Conservation (phyloP, 2,888 invertebrate species). For the Mimumesa dahlbomi region DNA sequence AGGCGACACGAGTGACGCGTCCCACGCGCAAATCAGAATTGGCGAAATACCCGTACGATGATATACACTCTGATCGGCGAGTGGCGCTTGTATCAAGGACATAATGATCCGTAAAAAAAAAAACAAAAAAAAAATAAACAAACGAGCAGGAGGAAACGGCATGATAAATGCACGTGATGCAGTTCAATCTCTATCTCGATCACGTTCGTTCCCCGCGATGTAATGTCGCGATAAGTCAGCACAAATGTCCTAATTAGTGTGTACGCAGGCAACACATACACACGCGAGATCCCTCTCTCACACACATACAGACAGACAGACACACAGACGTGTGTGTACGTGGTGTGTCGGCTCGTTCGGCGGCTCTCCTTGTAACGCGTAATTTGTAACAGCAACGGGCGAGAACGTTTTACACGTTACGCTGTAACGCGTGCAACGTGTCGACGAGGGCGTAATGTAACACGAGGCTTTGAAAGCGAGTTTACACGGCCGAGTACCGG, state of each 20-base stretch:
- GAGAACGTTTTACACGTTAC: constrained; percentile 44
- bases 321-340: not conserved
- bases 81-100: constrained; percentile 14
- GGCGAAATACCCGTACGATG: not conserved
- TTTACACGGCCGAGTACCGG: constrained; percentile 27
- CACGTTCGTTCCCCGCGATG: constrained; percentile 51
- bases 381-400: constrained; percentile 41
- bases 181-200: constrained; percentile 56
- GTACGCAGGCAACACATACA: constrained; percentile 19
- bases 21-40: not conserved
- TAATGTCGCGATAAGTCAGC: constrained; percentile 57
- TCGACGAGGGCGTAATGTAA: constrained; percentile 38
- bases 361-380: constrained; percentile 41
- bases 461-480: constrained; percentile 13
- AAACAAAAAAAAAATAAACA: no score
- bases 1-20: no score
- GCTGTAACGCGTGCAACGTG: constrained; percentile 41
- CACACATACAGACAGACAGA: not conserved
- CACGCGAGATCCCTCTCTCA: not conserved
- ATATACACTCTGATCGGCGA: not conserved
- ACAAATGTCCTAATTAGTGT: constrained; percentile 59
- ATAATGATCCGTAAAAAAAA: constrained; percentile 33
- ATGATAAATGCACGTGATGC: constrained; percentile 50
- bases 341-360: constrained; percentile 1
- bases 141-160: constrained; percentile 29